Evolutionary conservation across 2,113 vertebrate species (phyloP), one percentile per base, ranked within the genome.

Genomic region (Hyperoodon ampullatus): DNA sequence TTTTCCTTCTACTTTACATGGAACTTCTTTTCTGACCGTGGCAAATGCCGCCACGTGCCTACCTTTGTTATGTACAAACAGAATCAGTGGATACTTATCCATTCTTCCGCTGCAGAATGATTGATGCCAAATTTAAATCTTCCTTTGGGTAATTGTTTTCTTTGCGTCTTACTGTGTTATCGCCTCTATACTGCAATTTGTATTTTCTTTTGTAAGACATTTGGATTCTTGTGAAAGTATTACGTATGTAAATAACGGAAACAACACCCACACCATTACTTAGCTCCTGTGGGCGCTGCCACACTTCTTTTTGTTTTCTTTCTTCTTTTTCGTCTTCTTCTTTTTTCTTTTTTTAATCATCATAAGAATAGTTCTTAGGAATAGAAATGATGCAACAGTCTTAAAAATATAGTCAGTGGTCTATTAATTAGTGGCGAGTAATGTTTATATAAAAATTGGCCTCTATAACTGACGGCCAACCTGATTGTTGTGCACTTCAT

Each of bases 131-230:
- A 82, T 93, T 95, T 94, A 81, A 90, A 77, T 84, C 63, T 95
- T 78, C 91, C 44, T 87, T 84, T 92, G 53, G 83, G 70, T 92
- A 92, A 95, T 82, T 96, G 89, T 96, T 98, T 95, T 95, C 93
- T 96, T 96, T 95, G 39, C 87, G 70, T 66, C 94, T 80, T 86
- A 6, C 50, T 81, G 70, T 94, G 84, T 88, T 92, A 35, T 39
- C 1, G 1, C 2, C 4, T 97, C 95, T 90, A 93, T 86, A 58
- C 30, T 95, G 74, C 86, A 94, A 94, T 92, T 93, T 94, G 87
- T 87, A 74, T 94, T 95, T 98, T 96, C 96, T 97, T 97, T 84
- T 84, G 84, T 93, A 88, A 97, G 95, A 94, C 95, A 96, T 97
- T 94, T 96, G 97, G 87, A 92, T 88, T 97, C 93, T 93, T 96